These are phyloP conservation scores for Polypterus bichir DNA, from an alignment of 2,113 vertebrate genomes.

Conservation along the genomic window DNA sequence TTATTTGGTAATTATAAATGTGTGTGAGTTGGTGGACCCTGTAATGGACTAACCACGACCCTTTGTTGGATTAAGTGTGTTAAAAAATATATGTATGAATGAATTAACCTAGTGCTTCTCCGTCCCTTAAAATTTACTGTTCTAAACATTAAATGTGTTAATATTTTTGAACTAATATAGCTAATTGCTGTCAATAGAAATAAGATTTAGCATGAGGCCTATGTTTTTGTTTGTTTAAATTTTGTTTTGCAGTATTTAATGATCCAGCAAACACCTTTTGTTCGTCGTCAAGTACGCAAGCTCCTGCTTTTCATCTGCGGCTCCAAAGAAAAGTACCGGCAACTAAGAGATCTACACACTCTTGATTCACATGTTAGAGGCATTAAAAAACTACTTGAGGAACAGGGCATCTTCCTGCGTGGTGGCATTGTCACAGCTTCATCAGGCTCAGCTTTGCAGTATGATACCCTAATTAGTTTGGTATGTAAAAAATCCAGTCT, in stretches of 20 bases:
- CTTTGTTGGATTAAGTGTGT: no score
- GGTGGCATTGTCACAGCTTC: conserved; percentile 85
- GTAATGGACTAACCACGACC: no score
- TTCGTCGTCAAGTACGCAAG: conserved; percentile 91
- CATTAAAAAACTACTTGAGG: conserved; percentile 90
- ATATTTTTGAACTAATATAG: no score
- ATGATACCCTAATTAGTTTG: conserved; percentile 88
- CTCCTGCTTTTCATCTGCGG: conserved; percentile 94
- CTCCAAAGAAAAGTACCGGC: conserved; percentile 94
- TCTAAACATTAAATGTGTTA: no score
- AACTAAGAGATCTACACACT: conserved; percentile 88
- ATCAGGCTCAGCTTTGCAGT: conserved; percentile 88
- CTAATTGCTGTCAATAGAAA: no score
- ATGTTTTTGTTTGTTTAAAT: neutral
- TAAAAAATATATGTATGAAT: no score
- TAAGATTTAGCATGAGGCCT: no score
- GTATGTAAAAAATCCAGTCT: conserved; percentile 40
- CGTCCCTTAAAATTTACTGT: neutral
- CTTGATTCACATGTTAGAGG: conserved; percentile 84
- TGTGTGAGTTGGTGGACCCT: no score
- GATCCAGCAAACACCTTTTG: conserved; percentile 96
- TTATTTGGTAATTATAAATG: no score
- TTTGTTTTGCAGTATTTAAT: conserved; percentile 73
- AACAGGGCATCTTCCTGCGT: conserved; percentile 88
- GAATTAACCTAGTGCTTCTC: no score